phyloP scores from a whole-genome alignment of 1,140 invertebrate species.

The Andrena cerasifolii region DNA sequence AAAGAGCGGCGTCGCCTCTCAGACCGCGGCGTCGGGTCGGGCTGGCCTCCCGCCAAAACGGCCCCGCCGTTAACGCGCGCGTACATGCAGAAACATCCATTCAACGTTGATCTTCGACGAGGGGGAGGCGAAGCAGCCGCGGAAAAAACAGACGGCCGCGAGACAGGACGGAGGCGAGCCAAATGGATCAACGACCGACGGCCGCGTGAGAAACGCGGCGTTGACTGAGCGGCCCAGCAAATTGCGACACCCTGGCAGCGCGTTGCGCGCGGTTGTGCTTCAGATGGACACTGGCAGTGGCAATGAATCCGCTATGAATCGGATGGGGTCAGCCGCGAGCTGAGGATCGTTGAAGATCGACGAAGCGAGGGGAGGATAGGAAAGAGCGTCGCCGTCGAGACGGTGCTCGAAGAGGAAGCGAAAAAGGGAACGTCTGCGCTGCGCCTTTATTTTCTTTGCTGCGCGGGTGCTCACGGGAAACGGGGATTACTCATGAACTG shows the following conservation, averaged over 20 bases:
- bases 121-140: slow-evolving; percentile 9
- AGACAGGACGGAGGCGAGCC: background rate
- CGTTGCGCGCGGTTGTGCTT: background rate
- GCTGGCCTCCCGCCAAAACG: slow-evolving; percentile 63
- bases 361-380: background rate
- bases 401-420: slow-evolving; percentile 37
- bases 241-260: background rate
- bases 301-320: no score
- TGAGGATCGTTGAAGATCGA: background rate
- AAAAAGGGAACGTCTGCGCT: slow-evolving; percentile 37
- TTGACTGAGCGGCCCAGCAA: slow-evolving; percentile 13
- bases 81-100: slow-evolving; percentile 66
- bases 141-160: slow-evolving; percentile 12
- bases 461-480: slow-evolving; percentile 62
- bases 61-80: slow-evolving; percentile 52
- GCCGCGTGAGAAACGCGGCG: slow-evolving; percentile 25
- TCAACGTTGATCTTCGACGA: slow-evolving; percentile 43
- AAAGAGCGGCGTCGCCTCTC: slow-evolving; percentile 51
- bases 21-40: slow-evolving; percentile 60
- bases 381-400: slow-evolving; percentile 10
- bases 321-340: background rate
- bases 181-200: slow-evolving; percentile 43
- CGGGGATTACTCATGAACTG: slow-evolving; percentile 73
- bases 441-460: slow-evolving; percentile 59
- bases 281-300: no score